Base-by-base conservation (phyloP, 2,113 vertebrate species). In the Balaenoptera acutorostrata region DNA sequence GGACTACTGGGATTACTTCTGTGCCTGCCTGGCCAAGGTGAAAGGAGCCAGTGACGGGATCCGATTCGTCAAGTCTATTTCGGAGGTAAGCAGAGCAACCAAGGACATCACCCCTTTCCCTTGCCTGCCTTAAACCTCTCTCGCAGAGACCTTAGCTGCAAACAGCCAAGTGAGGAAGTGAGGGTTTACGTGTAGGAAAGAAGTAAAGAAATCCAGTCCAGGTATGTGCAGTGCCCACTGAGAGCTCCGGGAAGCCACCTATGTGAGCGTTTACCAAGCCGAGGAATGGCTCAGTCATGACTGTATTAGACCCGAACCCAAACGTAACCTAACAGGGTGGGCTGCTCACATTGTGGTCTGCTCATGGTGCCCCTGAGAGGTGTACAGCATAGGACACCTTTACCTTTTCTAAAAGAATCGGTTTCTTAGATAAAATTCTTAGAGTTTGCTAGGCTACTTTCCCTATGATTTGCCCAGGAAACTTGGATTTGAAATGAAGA, bases 1-100 rank as follows among this genome's bases (percentile, higher is more conserved):
- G 98, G 99, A 99, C 98, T 99, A 99, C 98, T 99, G 99, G 99
- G 99, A 99, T 98, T 99, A 99, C 97, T 99, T 99, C 99, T 99
- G 99, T 0, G 99, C 99, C 97, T 99, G 99, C 97, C 98, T 99
- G 98, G 99, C 99, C 97, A 99, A 99, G 98, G 98, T 99, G 96
- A 99, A 99, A 98, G 99, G 99, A 97, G 99, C 99, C 98, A 99
- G 99, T 63, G 99, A 99, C 91, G 99, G 99, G 97, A 99, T 99
- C 97, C 99, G 99, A 96, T 99, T 99, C 66, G 99, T 99, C 97
- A 99, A 99, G 95, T 99, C 99, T 87, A 99, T 99, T 98, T 98
- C 99, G 0, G 99, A 99, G 99, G 99, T 99, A 98, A 98, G 98
- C 89, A 0, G 66, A 33, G 31, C 31, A 15, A 15, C 33, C 87